Percentiles rank a stretch among this genome's conserved stretches.
Evolutionary conservation across 2,888 invertebrate species (phyloP).

Genomic region (Coleophora deauratella): DNA sequence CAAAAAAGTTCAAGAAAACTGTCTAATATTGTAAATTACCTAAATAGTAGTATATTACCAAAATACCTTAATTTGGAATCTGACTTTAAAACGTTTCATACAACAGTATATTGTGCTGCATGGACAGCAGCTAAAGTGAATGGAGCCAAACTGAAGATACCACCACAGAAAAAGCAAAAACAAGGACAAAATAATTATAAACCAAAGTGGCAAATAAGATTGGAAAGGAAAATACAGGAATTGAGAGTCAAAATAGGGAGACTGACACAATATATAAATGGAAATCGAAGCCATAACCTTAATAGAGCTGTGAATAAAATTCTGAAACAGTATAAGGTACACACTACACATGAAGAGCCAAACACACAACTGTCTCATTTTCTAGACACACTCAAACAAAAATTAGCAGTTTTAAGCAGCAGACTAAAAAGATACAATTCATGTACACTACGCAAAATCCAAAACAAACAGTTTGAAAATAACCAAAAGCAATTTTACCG

Average conservation of each 20-base stretch:
- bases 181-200: not conserved
- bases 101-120: conserved; percentile 12
- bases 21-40: no score
- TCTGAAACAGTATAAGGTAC: conserved; percentile 7
- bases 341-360: conserved; percentile 8
- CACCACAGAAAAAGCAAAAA: not conserved
- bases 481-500: conserved; percentile 13
- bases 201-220: conserved; percentile 12
- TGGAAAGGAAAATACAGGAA: conserved; percentile 9
- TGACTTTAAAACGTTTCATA: no score
- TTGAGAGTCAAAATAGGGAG: no score
- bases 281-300: conserved; percentile 3
- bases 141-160: not conserved
- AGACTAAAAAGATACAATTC: conserved; percentile 6
- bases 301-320: conserved; percentile 5
- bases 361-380: conserved; percentile 7
- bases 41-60: no score
- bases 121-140: conserved; percentile 9
- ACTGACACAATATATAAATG: no score
- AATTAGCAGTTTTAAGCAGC: conserved; percentile 3
- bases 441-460: conserved; percentile 11
- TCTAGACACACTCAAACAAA: conserved; percentile 12
- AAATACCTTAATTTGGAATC: no score
- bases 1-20: no score
- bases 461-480: conserved; percentile 11